Base-by-base conservation (phyloP, 2,797 vertebrate species). In the Clarias pachynema region DNA sequence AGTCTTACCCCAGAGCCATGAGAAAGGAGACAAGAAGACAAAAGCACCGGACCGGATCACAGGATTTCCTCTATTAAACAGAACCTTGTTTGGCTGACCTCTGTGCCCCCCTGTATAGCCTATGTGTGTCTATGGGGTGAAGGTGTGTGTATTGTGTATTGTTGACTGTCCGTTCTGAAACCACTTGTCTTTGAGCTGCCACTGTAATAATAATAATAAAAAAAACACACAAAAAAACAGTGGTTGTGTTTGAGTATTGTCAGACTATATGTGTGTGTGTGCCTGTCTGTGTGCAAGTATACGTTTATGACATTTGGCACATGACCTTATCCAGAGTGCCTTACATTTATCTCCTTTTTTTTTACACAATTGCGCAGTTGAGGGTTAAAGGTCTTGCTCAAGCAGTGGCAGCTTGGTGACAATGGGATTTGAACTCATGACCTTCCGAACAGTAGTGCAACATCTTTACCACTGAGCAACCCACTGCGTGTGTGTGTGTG, bases 21-120 rank as follows among this genome's bases (percentile, higher is more conserved):
- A 79, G 80, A 87, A 83, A 62, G 65, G 70, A 57, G 66, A 60
- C 68, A 73, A 70, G 56, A 59, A 63, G 49, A 74, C 40, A 77
- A 57, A 82, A 79, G 26, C 82, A 80, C 26, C 60, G 31, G 79
- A 86, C 31, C 82, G 79, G 84, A 87, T 87, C 82, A 85, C 80
- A 85, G 40, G 74, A 78, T 69, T 40, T 73, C 79, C 75, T 79
- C 49, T 87, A 83, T 88, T 90, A 87, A 88, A 89, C 84, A 84
- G 84, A 83, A 78, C 20, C 77, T 87, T 79, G 83, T 86, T 84
- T 49, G 26, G 59, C 75, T 88, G 85, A 88, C 88, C 83, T 84
- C 60, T 5, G 22, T 56, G 85, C 34, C 79, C 37, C 74, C 24
- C 62, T 26, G 60, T 66, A 44, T 26, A 65, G 79, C 24, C 37